Conservation (phyloP, 2,888 invertebrate species). For the Tetranychus piercei region DNA sequence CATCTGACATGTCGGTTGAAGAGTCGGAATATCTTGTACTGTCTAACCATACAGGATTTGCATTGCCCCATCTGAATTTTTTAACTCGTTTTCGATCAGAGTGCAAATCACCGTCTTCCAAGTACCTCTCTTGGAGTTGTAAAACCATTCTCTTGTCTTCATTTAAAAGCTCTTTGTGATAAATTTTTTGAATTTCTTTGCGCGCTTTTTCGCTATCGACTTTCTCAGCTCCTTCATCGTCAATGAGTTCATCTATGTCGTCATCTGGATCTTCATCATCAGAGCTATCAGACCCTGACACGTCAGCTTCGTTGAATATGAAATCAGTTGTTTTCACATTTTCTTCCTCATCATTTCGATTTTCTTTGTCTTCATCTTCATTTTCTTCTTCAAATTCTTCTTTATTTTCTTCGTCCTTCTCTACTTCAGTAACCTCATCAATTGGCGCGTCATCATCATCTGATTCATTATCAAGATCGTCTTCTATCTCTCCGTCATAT, state of each 20-base stretch:
- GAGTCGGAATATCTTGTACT: background rate
- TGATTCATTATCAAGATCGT: background rate
- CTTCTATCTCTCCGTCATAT: background rate
- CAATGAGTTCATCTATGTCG: background rate
- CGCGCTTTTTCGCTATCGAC: background rate
- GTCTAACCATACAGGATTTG: background rate
- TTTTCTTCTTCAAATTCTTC: slow-evolving; percentile 5
- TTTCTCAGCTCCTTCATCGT: slow-evolving; percentile 6
- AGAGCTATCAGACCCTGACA: background rate
- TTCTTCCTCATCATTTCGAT: slow-evolving; percentile 3
- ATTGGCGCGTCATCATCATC: background rate
- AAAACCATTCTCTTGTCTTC: slow-evolving; percentile 7
- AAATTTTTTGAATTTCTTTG: background rate
- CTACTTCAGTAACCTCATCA: background rate
- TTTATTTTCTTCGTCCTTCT: background rate
- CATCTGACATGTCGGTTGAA: background rate
- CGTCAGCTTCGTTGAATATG: slow-evolving; percentile 11
- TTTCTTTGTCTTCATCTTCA: background rate
- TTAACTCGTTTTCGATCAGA: background rate
- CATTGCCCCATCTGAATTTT: slow-evolving; percentile 10
- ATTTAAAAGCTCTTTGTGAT: slow-evolving; percentile 2
- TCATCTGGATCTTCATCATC: slow-evolving; percentile 11
- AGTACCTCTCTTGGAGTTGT: slow-evolving; percentile 10
- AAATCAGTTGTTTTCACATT: background rate
- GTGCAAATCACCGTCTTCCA: slow-evolving; percentile 13